Base-by-base conservation (phyloP, 2,113 vertebrate genomes). In the Anhinga anhinga region DNA sequence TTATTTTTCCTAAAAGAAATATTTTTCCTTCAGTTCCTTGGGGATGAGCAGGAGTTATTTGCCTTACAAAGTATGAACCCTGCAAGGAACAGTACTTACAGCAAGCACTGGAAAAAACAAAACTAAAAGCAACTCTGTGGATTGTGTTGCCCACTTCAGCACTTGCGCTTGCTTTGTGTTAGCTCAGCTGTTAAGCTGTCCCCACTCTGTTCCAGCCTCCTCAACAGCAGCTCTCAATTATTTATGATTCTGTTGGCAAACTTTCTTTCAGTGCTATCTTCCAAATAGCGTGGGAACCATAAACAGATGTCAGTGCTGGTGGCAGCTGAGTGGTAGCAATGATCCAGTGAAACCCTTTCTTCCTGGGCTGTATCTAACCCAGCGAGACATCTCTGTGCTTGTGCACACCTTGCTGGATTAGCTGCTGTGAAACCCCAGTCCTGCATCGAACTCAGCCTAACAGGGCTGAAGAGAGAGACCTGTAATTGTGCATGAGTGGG, bases 161-260 rank as follows among this genome's bases (percentile, higher is more conserved):
- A 0, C 88, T 82, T 1, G 23, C 67, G 45, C 74, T 90, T 92
- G 94, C 86, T 83, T 78, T 92, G 90, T 71, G 53, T 88, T 67
- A 84, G 69, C 88, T 92, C 59, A n/a, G 90, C 86, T 94, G 55
- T 40, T 67, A 56, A 90, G 59, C 65, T 9, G 3, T 92, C 92
- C 80, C 86, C 0, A 0, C 69, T 74, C 88, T 44, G 67, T 71
- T 92, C 52, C 90, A 93, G 65, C 94, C 80, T 71, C 56, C 86
- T 93, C 38, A 1, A 20, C 76, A 86, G 88, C 88, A 84, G 88
- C 86, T 52, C 69, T 89, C 72, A 70, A 83, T 95, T 97, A 89
- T 95, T 97, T 95, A 84, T 69, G 44, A 67, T 56, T 58, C 88
- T 82, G 27, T 82, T 95, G 90, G 91, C 95, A 95, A 92, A 95